These are phyloP conservation scores for Jacana jacana DNA, from an alignment of 2,113 vertebrate genomes.

Conservation along the genomic window DNA sequence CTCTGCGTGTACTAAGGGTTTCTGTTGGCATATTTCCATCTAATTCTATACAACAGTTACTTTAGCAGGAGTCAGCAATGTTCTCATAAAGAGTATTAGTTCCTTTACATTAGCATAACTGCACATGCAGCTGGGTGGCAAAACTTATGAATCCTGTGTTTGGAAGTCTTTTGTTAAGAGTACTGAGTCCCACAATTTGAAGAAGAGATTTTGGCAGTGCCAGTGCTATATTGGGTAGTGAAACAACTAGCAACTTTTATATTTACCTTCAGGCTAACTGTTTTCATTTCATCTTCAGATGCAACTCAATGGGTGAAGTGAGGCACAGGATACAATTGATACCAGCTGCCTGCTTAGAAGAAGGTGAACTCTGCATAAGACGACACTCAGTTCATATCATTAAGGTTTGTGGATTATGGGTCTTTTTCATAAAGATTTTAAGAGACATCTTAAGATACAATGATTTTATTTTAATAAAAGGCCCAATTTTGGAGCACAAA, in stretches of 20 bases:
- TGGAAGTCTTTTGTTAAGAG: background rate
- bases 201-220: background rate
- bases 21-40: background rate
- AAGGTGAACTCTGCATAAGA: background rate
- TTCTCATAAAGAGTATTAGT: background rate
- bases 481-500: background rate
- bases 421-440: background rate
- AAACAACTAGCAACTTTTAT: background rate
- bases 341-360: background rate
- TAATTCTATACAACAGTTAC: background rate
- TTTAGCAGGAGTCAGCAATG: background rate
- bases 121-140: background rate
- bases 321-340: background rate
- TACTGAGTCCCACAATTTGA: background rate
- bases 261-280: background rate
- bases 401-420: background rate
- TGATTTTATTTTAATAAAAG: background rate
- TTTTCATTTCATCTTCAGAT: background rate
- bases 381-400: background rate
- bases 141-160: background rate
- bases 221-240: background rate
- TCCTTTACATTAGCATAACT: background rate
- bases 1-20: background rate
- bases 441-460: background rate
- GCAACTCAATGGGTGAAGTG: background rate